A percentile compares a stretch with the other conserved stretches of the same genome.
These are phyloP conservation scores for Falco rusticolus DNA, from an alignment of 2,797 vertebrate species.

Conservation along the genomic window DNA sequence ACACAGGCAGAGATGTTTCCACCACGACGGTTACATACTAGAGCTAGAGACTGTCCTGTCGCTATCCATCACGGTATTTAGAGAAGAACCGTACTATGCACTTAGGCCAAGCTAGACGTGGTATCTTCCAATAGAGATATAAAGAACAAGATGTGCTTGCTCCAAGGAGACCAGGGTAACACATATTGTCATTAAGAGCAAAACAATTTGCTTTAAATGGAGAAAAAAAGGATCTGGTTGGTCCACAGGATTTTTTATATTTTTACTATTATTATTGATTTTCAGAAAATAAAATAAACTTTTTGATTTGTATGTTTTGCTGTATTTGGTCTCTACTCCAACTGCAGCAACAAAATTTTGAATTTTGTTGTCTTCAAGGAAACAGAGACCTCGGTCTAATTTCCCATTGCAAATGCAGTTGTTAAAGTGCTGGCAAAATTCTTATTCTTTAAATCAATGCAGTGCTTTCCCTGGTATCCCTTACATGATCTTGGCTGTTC, in stretches of 20 bases:
- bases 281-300: neutral
- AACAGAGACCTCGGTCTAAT: neutral
- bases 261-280: neutral
- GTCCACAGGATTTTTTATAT: rapidly evolving
- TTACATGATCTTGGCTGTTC: neutral
- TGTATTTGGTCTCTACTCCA: neutral
- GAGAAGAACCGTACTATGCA: neutral
- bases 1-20: neutral
- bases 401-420: neutral
- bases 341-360: neutral
- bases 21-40: rapidly evolving
- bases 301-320: neutral
- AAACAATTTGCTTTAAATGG: neutral
- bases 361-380: neutral
- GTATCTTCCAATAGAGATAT: neutral
- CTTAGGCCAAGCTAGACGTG: neutral
- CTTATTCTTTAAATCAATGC: neutral
- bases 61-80: neutral
- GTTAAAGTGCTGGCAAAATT: neutral
- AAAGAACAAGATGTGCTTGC: neutral
- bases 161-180: neutral
- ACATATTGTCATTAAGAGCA: neutral
- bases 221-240: rapidly evolving
- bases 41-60: neutral
- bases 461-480: neutral